Percentiles rank a stretch among this genome's conserved stretches.
Evolutionary conservation across 2,797 vertebrate species (phyloP).

Genomic region (Crenuchus spilurus): DNA sequence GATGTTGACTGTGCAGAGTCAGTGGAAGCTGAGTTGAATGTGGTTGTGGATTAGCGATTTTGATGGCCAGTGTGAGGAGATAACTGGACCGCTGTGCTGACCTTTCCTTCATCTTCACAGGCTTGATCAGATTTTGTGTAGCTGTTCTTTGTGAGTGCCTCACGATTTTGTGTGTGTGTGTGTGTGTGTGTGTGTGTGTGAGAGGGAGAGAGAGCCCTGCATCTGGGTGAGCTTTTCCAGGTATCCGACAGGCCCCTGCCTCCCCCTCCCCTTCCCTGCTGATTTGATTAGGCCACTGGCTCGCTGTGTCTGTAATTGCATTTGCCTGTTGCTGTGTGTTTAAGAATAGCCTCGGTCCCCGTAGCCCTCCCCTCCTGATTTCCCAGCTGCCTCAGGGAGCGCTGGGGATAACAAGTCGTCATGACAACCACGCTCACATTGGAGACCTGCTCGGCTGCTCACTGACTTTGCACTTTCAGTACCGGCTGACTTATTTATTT

Average conservation of each 20-base stretch:
- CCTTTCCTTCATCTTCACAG: slow-evolving; percentile 15
- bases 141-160: slow-evolving; percentile 15
- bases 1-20: too few species aligned
- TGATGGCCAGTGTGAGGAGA: slow-evolving; percentile 2
- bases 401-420: slow-evolving; percentile 68
- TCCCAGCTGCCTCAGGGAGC: slow-evolving; percentile 67
- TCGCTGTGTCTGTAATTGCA: slow-evolving; percentile 76
- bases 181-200: slow-evolving; percentile 23
- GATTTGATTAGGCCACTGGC: slow-evolving; percentile 77
- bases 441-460: slow-evolving; percentile 50
- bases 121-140: slow-evolving; percentile 22
- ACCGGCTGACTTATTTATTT: slow-evolving; percentile 22
- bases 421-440: slow-evolving; percentile 69
- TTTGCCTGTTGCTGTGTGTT: slow-evolving; percentile 79
- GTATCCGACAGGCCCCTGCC: slow-evolving; percentile 61
- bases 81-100: not conserved
- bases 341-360: slow-evolving; percentile 76
- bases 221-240: slow-evolving; percentile 63
- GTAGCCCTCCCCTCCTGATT: slow-evolving; percentile 67
- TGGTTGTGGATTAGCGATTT: not conserved
- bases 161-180: slow-evolving; percentile 3
- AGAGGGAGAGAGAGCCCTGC: slow-evolving; percentile 38
- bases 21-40: not conserved
- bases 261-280: slow-evolving; percentile 44
- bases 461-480: slow-evolving; percentile 68